Evolutionary conservation across 35 echinoderm and acorn worm genomes (phyloP).

Genomic region (Lytechinus pictus): DNA sequence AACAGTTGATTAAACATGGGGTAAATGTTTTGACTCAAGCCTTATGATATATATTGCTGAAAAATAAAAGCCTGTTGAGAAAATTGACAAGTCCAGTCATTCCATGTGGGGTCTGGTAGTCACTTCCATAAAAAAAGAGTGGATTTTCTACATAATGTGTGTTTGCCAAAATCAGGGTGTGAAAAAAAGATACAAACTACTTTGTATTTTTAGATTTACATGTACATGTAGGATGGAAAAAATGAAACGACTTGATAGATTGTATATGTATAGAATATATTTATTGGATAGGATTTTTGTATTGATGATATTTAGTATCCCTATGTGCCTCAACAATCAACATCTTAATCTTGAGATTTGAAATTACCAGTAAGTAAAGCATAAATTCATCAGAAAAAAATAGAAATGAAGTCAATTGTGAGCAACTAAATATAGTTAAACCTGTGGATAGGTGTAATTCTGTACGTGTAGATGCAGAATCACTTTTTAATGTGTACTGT

Average conservation of each 20-base stretch:
- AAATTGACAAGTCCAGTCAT: neutral
- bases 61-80: too few relatives aligned
- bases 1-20: too few relatives aligned
- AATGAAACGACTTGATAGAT: neutral
- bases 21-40: too few relatives aligned
- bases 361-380: neutral
- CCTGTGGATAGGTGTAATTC: too few relatives aligned
- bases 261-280: constrained; percentile 20
- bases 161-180: neutral
- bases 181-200: neutral
- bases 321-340: neutral
- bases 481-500: too few relatives aligned
- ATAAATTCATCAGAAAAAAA: too few relatives aligned
- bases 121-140: neutral
- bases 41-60: too few relatives aligned
- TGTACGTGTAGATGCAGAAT: too few relatives aligned
- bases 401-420: too few relatives aligned
- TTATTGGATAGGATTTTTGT: constrained; percentile 41
- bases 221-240: neutral
- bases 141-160: neutral
- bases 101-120: neutral
- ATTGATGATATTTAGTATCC: constrained; percentile 22
- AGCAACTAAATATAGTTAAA: too few relatives aligned
- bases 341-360: neutral
- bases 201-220: constrained; percentile 5